Percentiles rank a stretch among this genome's conserved stretches.
These are phyloP conservation scores for Apteryx mantelli DNA, from an alignment of 2,113 vertebrate species.

Conservation along the genomic window DNA sequence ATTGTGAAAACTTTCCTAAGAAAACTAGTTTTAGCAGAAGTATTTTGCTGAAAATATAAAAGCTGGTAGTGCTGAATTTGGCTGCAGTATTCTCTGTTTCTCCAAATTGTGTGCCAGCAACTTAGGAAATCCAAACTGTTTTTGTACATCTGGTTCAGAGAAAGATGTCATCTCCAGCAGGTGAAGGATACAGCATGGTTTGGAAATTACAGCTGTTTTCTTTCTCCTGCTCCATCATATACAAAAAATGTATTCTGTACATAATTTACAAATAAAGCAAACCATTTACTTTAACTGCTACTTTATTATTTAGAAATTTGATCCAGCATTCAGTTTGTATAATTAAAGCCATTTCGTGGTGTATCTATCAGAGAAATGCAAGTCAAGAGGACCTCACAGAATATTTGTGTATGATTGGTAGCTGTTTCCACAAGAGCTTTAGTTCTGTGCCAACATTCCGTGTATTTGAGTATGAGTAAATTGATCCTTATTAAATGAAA, in stretches of 20 bases:
- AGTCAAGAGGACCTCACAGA: slow-evolving; percentile 70
- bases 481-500: slow-evolving; percentile 79
- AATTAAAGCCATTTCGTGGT: slow-evolving; percentile 77
- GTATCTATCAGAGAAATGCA: slow-evolving; percentile 73
- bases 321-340: slow-evolving; percentile 79
- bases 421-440: slow-evolving; percentile 79
- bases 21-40: slow-evolving; percentile 71
- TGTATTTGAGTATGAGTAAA: slow-evolving; percentile 79
- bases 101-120: slow-evolving; percentile 72
- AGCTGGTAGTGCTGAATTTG: slow-evolving; percentile 63
- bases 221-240: slow-evolving; percentile 67
- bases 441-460: slow-evolving; percentile 86
- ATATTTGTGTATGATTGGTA: slow-evolving; percentile 62
- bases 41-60: slow-evolving; percentile 64
- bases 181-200: slow-evolving; percentile 38
- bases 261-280: slow-evolving; percentile 83
- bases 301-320: slow-evolving; percentile 82
- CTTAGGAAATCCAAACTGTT: slow-evolving; percentile 80
- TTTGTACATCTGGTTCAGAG: slow-evolving; percentile 70
- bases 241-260: slow-evolving; percentile 79
- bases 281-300: slow-evolving; percentile 84
- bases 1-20: slow-evolving; percentile 64
- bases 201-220: slow-evolving; percentile 53
- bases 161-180: slow-evolving; percentile 69
- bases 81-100: slow-evolving; percentile 65